phyloP scores from a whole-genome alignment of 2,888 invertebrate species.

The Apodemia hepburni region DNA sequence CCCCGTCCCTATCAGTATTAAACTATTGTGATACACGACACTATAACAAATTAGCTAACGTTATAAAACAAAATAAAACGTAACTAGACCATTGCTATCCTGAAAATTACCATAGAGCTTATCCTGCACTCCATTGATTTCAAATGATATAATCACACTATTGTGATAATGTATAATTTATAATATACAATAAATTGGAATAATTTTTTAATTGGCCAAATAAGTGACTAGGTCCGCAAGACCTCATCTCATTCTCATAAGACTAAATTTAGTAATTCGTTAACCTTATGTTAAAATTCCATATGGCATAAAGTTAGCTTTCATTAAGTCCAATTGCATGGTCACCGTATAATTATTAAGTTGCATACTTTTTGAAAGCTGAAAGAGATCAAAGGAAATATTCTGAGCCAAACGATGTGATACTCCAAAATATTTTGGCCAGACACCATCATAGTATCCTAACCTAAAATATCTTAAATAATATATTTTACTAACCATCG shows the following conservation, averaged over 20 bases:
- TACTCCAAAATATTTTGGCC: slow-evolving; percentile 79
- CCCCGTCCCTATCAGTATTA: slow-evolving; percentile 75
- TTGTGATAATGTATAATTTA: slow-evolving; percentile 69
- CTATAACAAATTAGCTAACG: slow-evolving; percentile 79
- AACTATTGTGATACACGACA: slow-evolving; percentile 78
- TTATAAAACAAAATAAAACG: slow-evolving; percentile 74
- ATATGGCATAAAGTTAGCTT: slow-evolving; percentile 80
- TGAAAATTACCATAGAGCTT: slow-evolving; percentile 69
- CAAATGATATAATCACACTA: slow-evolving; percentile 62
- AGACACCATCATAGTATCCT: slow-evolving; percentile 79
- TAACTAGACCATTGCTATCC: slow-evolving; percentile 80
- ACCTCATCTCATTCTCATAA: slow-evolving; percentile 67
- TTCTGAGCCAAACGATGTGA: slow-evolving; percentile 80
- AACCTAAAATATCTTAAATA: slow-evolving; percentile 79
- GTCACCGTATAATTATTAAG: slow-evolving; percentile 72
- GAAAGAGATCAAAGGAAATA: slow-evolving; percentile 79
- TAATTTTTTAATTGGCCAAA: slow-evolving; percentile 75
- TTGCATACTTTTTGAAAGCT: slow-evolving; percentile 78
- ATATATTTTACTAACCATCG: slow-evolving; percentile 73
- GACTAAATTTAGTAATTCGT: slow-evolving; percentile 80
- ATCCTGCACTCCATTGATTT: slow-evolving; percentile 77
- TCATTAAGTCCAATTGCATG: slow-evolving; percentile 74
- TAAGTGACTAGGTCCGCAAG: slow-evolving; percentile 77
- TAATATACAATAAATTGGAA: slow-evolving; percentile 77
- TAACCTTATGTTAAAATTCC: slow-evolving; percentile 79